Conservation (phyloP, 2,888 invertebrate species). For the Caenorhabditis doughertyi region DNA sequence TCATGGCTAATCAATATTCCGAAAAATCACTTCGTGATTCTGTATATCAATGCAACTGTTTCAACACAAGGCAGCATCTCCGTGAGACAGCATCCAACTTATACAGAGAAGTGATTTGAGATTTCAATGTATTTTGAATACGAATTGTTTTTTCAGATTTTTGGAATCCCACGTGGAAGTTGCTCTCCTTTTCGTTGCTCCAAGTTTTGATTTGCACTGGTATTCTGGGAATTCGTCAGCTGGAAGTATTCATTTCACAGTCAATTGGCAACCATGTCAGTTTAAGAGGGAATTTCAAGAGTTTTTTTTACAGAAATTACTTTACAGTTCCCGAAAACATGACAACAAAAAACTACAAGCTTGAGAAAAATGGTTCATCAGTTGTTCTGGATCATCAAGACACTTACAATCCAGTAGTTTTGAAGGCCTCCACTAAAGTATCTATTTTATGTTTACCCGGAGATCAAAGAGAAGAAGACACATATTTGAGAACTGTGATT, state of each 20-base stretch:
- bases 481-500: slow-evolving; percentile 32
- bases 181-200: slow-evolving; percentile 38
- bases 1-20: slow-evolving; percentile 33
- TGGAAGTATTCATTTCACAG: slow-evolving; percentile 36
- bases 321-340: slow-evolving; percentile 35
- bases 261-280: slow-evolving; percentile 52
- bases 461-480: slow-evolving; percentile 35
- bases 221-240: slow-evolving; percentile 22
- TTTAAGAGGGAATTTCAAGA: neutral
- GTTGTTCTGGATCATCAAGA: slow-evolving; percentile 44
- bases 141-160: slow-evolving; percentile 21
- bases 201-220: slow-evolving; percentile 33
- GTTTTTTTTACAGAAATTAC: neutral
- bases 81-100: slow-evolving; percentile 19
- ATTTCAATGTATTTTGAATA: neutral
- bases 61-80: neutral
- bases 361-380: slow-evolving; percentile 27
- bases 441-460: slow-evolving; percentile 42
- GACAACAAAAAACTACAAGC: slow-evolving; percentile 22
- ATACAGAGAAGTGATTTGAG: slow-evolving; percentile 23
- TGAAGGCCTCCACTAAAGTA: slow-evolving; percentile 36
- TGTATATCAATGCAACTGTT: slow-evolving; percentile 38
- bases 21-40: slow-evolving; percentile 34
- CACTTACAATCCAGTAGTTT: slow-evolving; percentile 35
- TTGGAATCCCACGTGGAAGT: slow-evolving; percentile 17